Evolutionary conservation across 35 echinoderm and acorn worm genomes (phyloP), one percentile per base, ranked within the genome.

Genomic region (Hemicentrotus pulcherrimus): DNA sequence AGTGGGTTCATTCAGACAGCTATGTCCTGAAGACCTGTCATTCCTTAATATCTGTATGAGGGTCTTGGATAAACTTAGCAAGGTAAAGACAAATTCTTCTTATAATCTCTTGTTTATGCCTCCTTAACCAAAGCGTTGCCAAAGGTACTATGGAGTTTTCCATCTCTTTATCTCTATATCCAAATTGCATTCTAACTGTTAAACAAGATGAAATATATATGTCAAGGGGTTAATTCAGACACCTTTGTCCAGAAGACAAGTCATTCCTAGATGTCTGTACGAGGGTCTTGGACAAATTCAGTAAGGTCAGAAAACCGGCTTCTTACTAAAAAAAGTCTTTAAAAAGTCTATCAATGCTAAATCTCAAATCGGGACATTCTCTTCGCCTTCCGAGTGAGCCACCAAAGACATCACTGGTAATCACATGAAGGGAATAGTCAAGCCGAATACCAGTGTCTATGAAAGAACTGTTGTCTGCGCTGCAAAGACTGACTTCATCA

Each of bases 61-160:
- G 50, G 95, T 99, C 10, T 89, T 99, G 18, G 91, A 95, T 48
- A 97, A 99, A 90, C 96, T 99, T 0, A 94, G 95, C 87, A 97
- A 95, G 94, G 97, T 97, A 88, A 96, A 88, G 5, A 90, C 32
- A 32, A n/a, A 78, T 78, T 78, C 52, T 59, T 78, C 48, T 50
- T 78, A 4, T 28, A 4, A n/a, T n/a, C 24, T 78, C 24, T n/a
- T 2, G 50, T 55, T 55, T 55, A 10, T 55, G 50, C 50, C 10
- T 55, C 50, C 15, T 10, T 15, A 55, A 55, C 6, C 50, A 55
- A 55, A 55, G 50, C 11, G 2, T 55, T 11, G 50, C 5, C 12
- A 10, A 15, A 55, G 50, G 50, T 15, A 55, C 15, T 55, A 55
- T 55, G 50, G 48, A 13, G 8, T 52, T 55, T 6, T 55, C 50